Conservation (phyloP, 1,140 invertebrate genomes). For the Drepana arcuata region DNA sequence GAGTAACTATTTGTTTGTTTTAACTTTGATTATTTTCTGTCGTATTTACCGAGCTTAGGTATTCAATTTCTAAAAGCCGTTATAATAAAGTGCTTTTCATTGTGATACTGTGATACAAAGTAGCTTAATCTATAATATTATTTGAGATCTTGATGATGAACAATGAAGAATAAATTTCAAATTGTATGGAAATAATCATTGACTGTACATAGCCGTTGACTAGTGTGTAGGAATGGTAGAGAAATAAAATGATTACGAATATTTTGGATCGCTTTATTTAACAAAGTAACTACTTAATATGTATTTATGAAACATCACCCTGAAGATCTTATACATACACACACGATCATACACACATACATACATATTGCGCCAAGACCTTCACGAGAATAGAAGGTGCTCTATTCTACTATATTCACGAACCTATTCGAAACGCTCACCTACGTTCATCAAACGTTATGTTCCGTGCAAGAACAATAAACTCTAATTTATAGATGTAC, state of each 20-base stretch:
- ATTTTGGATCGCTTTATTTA: background rate
- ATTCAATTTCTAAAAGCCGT: no score
- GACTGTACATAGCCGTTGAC: conserved; percentile 61
- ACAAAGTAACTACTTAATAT: background rate
- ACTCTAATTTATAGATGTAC: no score
- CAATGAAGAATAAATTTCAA: background rate
- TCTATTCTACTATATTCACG: background rate
- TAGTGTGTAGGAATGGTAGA: conserved; percentile 59
- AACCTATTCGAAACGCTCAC: no score
- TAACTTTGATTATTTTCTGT: background rate
- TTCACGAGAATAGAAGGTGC: background rate
- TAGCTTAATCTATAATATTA: background rate
- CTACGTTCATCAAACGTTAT: no score
- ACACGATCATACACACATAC: no score
- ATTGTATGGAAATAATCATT: conserved; percentile 5
- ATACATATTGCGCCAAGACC: background rate
- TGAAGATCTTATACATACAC: no score
- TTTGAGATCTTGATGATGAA: background rate
- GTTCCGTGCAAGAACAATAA: no score
- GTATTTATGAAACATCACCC: background rate
- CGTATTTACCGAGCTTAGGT: background rate
- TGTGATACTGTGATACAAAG: background rate
- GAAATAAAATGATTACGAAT: conserved; percentile 23
- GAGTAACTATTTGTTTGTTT: background rate
- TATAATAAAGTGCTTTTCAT: no score